These are phyloP conservation scores for Halcyon badia DNA, from an alignment of 2,797 vertebrate species.

Conservation along the genomic window DNA sequence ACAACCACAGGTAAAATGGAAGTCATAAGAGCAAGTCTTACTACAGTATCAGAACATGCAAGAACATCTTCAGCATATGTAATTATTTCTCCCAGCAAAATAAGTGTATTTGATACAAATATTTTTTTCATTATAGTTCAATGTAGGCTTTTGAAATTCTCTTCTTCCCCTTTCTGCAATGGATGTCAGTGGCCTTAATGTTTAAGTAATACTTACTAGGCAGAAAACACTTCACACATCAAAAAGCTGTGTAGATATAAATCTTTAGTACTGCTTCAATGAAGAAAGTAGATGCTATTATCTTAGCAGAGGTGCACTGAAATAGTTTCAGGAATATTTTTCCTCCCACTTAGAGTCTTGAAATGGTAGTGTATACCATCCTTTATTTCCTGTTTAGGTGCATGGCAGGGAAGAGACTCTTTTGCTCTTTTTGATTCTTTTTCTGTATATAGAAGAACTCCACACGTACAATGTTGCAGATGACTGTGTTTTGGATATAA, in stretches of 20 bases:
- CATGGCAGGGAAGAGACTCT: background rate
- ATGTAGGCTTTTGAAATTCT: background rate
- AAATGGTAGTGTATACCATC: background rate
- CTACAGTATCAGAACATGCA: background rate
- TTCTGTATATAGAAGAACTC: background rate
- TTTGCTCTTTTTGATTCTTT: background rate
- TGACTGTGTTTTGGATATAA: background rate
- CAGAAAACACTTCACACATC: background rate
- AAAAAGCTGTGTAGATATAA: background rate
- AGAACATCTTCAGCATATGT: background rate
- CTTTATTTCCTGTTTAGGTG: background rate
- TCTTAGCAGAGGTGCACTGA: background rate
- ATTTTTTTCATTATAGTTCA: background rate
- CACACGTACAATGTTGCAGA: background rate
- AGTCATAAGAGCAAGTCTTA: background rate
- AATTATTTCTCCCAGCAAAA: background rate
- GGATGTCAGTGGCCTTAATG: background rate
- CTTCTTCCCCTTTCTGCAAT: background rate
- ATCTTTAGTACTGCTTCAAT: background rate
- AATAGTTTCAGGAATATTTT: background rate
- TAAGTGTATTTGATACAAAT: background rate
- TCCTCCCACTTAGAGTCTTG: background rate
- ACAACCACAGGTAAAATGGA: constrained; percentile 53
- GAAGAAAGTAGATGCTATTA: background rate
- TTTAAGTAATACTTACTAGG: background rate